Percentiles rank a stretch among this genome's conserved stretches.
Conservation (phyloP, 2,797 vertebrate species). For the Siniperca obscura region DNA sequence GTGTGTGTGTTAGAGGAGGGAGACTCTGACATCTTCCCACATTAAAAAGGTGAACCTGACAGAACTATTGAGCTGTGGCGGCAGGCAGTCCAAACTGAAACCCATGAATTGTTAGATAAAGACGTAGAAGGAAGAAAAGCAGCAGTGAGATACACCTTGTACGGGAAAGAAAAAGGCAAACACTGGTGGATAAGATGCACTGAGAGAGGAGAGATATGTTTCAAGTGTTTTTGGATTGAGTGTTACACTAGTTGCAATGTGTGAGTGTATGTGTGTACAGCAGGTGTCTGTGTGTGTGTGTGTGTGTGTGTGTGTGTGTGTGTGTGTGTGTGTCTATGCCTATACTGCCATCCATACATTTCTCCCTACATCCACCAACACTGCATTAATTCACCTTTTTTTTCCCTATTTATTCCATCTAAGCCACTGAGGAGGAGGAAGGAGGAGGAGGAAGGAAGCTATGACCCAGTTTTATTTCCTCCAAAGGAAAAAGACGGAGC, state of each 20-base stretch:
- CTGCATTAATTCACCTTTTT: constrained; percentile 46
- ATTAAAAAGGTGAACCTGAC: constrained; percentile 78
- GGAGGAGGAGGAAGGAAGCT: constrained; percentile 59
- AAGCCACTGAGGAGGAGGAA: constrained; percentile 54
- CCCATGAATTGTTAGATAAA: constrained; percentile 76
- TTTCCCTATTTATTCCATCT: constrained; percentile 64
- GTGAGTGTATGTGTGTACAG: background rate
- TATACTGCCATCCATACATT: constrained; percentile 27
- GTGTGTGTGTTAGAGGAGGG: background rate
- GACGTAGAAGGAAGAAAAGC: constrained; percentile 70
- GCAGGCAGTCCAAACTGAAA: constrained; percentile 62
- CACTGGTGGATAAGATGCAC: constrained; percentile 53
- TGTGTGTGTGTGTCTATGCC: constrained; percentile 17
- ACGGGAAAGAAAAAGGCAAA: constrained; percentile 39
- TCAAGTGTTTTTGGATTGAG: constrained; percentile 58
- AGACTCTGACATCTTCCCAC: constrained; percentile 64
- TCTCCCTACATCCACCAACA: constrained; percentile 33
- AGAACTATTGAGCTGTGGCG: constrained; percentile 76
- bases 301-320: constrained; percentile 15
- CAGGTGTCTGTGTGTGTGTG: constrained; percentile 6
- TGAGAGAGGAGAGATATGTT: constrained; percentile 57
- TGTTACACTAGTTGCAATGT: constrained; percentile 24
- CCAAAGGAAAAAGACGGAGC: constrained; percentile 70
- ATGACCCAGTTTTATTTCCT: constrained; percentile 79
- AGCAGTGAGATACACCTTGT: constrained; percentile 51